A percentile compares a stretch with the other conserved stretches of the same genome.
These are phyloP conservation scores for Dipodomys ordii DNA, from an alignment of 2,113 vertebrate species.

Conservation along the genomic window DNA sequence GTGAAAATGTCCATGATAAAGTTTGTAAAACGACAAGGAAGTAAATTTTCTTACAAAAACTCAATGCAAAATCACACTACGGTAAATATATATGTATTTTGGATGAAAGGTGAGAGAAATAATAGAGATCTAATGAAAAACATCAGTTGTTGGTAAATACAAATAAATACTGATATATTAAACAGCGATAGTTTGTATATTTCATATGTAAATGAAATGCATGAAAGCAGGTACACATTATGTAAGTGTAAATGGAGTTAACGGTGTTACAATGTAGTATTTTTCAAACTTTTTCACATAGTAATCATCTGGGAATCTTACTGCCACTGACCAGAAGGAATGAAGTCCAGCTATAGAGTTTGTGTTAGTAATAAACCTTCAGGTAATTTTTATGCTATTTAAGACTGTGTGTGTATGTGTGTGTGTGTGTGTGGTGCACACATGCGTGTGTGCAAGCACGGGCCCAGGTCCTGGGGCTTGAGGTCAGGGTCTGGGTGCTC, in stretches of 20 bases:
- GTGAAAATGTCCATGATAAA: not conserved
- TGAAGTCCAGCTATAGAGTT: not conserved
- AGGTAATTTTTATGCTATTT: not conserved
- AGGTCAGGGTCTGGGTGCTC: no score
- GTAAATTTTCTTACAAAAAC: not conserved
- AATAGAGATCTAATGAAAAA: not conserved
- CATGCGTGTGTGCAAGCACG: no score
- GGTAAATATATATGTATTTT: not conserved
- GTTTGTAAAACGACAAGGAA: not conserved
- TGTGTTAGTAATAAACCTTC: not conserved
- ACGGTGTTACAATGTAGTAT: not conserved
- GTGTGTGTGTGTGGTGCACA: no score
- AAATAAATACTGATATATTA: not conserved
- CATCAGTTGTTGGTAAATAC: not conserved
- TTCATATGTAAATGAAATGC: slow-evolving; percentile 16
- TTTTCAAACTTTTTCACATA: slow-evolving; percentile 7
- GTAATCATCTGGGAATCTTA: not conserved
- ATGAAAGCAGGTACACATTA: not conserved
- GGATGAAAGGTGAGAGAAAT: not conserved
- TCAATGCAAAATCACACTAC: not conserved
- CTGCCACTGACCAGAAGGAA: not conserved
- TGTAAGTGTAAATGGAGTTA: not conserved
- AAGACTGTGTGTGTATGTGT: no score
- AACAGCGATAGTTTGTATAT: not conserved
- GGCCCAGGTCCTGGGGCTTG: no score